Percentiles rank a stretch among this genome's conserved stretches.
Evolutionary conservation across 2,797 vertebrate genomes (phyloP).

Genomic region (Alectoris magna): DNA sequence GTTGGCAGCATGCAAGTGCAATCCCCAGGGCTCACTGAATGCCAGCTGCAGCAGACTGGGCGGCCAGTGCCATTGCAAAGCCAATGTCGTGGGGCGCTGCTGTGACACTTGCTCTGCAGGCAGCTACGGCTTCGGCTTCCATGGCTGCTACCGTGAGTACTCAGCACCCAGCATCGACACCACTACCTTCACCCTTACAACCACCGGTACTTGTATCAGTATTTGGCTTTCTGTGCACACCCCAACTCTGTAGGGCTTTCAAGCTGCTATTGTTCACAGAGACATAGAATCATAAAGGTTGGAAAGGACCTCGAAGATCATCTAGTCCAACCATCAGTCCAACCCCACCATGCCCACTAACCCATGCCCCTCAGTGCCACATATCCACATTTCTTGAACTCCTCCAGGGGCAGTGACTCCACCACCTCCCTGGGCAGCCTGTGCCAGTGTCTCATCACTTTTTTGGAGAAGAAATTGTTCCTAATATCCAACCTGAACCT

Average conservation of each 20-base stretch:
- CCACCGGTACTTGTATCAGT: background rate
- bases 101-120: conserved; percentile 86
- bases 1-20: conserved; percentile 86
- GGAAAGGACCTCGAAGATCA: too few species aligned
- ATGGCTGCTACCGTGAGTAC: conserved; percentile 84
- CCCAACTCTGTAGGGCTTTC: background rate
- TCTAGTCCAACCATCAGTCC: too few species aligned
- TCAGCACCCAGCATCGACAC: background rate
- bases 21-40: conserved; percentile 79
- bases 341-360: too few species aligned
- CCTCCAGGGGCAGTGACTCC: too few species aligned
- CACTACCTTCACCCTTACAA: background rate
- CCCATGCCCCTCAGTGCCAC: too few species aligned
- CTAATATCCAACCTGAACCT: too few species aligned
- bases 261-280: background rate
- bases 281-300: too few species aligned
- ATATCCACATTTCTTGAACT: too few species aligned
- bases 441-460: too few species aligned
- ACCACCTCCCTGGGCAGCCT: too few species aligned
- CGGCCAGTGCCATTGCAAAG: conserved; percentile 88
- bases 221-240: background rate
- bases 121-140: conserved; percentile 84
- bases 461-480: too few species aligned
- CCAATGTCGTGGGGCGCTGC: conserved; percentile 84
- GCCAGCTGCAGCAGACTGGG: conserved; percentile 83